phyloP scores from a whole-genome alignment of 2,888 invertebrate genomes.

The Yponomeuta cagnagella region DNA sequence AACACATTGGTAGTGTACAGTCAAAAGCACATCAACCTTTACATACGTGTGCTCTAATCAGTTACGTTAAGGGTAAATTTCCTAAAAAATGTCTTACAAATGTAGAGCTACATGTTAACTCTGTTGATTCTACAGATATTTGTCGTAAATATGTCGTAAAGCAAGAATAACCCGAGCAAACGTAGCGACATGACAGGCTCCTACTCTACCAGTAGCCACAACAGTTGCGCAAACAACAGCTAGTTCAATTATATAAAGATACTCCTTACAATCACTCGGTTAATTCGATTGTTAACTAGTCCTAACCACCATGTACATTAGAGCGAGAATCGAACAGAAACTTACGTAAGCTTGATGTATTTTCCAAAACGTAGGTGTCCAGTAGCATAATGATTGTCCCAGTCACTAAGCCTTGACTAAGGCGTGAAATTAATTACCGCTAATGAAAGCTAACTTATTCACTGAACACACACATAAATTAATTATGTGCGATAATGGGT shows the following conservation, averaged over 20 bases:
- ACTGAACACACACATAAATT: neutral
- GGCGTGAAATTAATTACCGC: slow-evolving; percentile 3
- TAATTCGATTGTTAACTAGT: too few species aligned
- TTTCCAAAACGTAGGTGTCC: neutral
- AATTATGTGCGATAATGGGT: neutral
- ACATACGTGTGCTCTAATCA: too few species aligned
- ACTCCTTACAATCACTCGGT: neutral
- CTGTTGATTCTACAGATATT: neutral
- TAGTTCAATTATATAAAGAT: neutral
- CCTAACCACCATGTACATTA: too few species aligned
- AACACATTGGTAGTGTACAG: too few species aligned
- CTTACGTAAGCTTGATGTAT: neutral
- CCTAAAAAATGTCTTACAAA: neutral
- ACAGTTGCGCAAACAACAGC: neutral
- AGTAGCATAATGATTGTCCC: neutral
- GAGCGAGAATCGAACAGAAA: too few species aligned
- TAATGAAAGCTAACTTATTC: slow-evolving; percentile 2
- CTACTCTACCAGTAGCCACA: neutral
- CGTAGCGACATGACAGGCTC: neutral
- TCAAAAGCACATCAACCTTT: too few species aligned
- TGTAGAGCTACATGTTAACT: neutral
- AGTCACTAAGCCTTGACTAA: neutral
- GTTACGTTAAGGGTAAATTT: too few species aligned
- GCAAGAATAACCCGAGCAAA: neutral
- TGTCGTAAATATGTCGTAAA: neutral